Conservation (phyloP, 2,113 vertebrate genomes). For the Micronisus gabar region DNA sequence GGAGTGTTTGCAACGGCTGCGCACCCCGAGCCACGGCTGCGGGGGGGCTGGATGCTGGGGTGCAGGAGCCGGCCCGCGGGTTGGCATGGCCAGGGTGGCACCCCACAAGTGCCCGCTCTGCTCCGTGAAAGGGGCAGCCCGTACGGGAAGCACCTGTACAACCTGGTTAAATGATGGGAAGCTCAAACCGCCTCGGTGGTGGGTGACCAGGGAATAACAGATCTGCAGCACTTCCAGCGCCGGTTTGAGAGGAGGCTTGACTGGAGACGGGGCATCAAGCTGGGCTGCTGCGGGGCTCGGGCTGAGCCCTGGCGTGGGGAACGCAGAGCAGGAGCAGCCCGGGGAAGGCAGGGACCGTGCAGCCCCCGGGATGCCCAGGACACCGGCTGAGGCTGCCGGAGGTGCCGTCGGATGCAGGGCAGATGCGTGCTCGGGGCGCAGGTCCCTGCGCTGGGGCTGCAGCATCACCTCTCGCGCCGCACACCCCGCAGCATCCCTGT, state of each 20-base stretch:
- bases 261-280: accelerated
- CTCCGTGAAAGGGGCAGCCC: not conserved
- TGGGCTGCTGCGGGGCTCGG: not conserved
- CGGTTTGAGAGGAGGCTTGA: accelerated
- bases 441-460: not conserved
- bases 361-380: not conserved
- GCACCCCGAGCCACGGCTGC: not conserved
- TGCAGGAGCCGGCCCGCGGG: accelerated
- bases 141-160: accelerated
- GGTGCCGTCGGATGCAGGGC: not conserved
- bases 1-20: accelerated
- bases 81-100: not conserved
- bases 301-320: not conserved
- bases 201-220: not conserved
- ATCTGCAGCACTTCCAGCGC: not conserved
- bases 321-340: not conserved
- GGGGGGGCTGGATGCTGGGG: not conserved
- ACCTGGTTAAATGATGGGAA: not conserved
- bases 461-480: not conserved
- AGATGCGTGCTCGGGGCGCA: accelerated
- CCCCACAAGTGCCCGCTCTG: not conserved
- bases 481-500: not conserved
- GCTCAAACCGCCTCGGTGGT: not conserved
- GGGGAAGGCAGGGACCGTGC: too few relatives aligned
- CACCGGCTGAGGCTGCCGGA: not conserved